phyloP scores from a whole-genome alignment of 2,113 vertebrate species.

The Ciconia stormi region DNA sequence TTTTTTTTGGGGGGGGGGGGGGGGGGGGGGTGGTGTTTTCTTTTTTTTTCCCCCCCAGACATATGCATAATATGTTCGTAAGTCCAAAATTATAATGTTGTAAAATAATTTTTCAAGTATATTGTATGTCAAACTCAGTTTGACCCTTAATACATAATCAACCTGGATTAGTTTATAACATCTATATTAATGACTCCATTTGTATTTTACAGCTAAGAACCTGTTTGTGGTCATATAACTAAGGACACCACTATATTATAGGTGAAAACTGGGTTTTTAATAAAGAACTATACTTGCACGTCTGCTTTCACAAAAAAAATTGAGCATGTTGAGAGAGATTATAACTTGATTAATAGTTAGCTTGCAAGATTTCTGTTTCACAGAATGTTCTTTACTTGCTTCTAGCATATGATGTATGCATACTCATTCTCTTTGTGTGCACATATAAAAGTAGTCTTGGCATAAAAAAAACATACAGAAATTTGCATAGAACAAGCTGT shows the following conservation, averaged over 20 bases:
- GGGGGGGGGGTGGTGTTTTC: too few relatives aligned
- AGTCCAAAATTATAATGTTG: neutral
- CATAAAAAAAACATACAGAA: neutral
- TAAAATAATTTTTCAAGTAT: neutral
- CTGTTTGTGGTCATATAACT: neutral
- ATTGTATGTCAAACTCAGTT: neutral
- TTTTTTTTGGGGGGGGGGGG: neutral
- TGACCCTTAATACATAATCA: neutral
- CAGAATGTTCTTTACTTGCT: neutral
- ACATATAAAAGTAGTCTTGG: neutral
- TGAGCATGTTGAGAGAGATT: neutral
- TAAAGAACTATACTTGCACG: neutral
- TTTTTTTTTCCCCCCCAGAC: neutral
- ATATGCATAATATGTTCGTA: neutral
- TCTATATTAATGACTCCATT: neutral
- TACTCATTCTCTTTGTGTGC: neutral
- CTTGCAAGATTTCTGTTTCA: neutral
- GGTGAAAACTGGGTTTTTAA: neutral
- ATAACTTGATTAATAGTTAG: neutral
- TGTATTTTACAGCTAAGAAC: neutral
- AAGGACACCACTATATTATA: neutral
- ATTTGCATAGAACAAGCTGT: neutral
- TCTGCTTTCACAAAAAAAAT: slow-evolving; percentile 10
- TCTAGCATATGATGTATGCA: neutral
- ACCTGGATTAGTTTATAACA: neutral